Percentiles rank a stretch among this genome's conserved stretches.
These are phyloP conservation scores for Drosophila pseudotalamancana DNA, from an alignment of 2,888 invertebrate species.

Conservation along the genomic window DNA sequence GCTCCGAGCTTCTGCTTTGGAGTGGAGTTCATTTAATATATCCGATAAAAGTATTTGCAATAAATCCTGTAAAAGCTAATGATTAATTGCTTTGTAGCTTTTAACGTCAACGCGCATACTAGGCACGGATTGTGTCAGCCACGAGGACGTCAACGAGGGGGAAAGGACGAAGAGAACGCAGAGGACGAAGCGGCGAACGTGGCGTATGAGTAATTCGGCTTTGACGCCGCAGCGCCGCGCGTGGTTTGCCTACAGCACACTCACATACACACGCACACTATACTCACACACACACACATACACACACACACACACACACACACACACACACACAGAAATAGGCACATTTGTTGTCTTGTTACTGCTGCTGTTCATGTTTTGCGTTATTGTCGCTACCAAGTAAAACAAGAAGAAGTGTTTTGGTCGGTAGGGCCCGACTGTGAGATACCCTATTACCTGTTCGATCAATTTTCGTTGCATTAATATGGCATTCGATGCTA, in stretches of 20 bases:
- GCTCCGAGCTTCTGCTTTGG: conserved; percentile 34
- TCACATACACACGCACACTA: conserved; percentile 16
- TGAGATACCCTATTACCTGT: no score
- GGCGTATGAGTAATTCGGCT: conserved; percentile 78
- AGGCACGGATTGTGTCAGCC: conserved; percentile 75
- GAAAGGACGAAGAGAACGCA: neutral
- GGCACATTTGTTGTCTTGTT: conserved; percentile 57
- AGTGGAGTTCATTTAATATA: conserved; percentile 78
- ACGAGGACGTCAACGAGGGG: neutral
- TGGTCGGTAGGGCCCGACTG: no score
- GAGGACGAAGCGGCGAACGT: conserved; percentile 59
- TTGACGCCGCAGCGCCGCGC: conserved; percentile 73
- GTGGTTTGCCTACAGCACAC: conserved; percentile 70
- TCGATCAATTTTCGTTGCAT: no score
- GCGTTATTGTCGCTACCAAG: conserved; percentile 74
- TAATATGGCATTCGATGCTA: no score
- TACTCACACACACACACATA: conserved; percentile 17
- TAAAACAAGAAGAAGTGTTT: no score
- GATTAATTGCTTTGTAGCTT: conserved; percentile 81
- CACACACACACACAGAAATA: conserved; percentile 22
- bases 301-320: conserved; percentile 13
- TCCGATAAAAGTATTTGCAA: conserved; percentile 82
- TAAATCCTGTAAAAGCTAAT: conserved; percentile 82
- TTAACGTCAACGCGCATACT: conserved; percentile 75
- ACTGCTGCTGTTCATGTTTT: conserved; percentile 68